Conservation (phyloP, 2,888 invertebrate genomes). For the Heliconius ethilla region DNA sequence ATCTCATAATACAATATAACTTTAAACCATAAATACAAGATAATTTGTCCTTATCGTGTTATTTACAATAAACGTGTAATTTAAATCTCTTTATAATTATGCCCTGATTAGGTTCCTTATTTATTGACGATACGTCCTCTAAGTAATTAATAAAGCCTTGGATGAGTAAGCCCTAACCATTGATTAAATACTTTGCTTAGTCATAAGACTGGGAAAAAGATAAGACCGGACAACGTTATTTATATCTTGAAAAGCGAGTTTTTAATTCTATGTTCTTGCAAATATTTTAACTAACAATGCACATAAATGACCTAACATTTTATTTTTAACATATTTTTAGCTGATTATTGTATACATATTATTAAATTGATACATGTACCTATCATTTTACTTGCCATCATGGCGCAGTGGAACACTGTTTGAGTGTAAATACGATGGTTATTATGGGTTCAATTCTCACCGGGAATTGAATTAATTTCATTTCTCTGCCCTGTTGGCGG, state of each 20-base stretch:
- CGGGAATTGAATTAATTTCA: too few relatives aligned
- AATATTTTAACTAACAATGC: not conserved
- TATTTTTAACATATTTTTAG: too few relatives aligned
- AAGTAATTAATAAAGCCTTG: conserved; percentile 24
- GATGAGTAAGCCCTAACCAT: conserved; percentile 9
- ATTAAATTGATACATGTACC: too few relatives aligned
- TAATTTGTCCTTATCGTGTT: conserved; percentile 13
- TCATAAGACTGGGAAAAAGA: conserved; percentile 22
- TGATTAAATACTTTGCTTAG: conserved; percentile 20
- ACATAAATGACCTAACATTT: not conserved
- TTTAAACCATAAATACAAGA: not conserved
- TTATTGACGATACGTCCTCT: conserved; percentile 19
- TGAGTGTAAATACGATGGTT: too few relatives aligned
- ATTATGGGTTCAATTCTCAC: too few relatives aligned
- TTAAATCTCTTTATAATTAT: conserved; percentile 15
- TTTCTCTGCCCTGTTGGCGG: too few relatives aligned
- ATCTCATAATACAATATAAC: not conserved
- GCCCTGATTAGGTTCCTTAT: conserved; percentile 1
- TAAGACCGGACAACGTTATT: not conserved
- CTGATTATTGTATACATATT: too few relatives aligned
- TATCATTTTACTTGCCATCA: too few relatives aligned
- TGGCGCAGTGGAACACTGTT: too few relatives aligned
- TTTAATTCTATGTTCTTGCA: not conserved
- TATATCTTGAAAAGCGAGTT: not conserved
- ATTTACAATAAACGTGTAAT: conserved; percentile 12